Percentiles rank a stretch among this genome's conserved stretches.
Evolutionary conservation across 2,113 vertebrate species (phyloP).

Genomic region (Gnathonemus echidnorhynchus): DNA sequence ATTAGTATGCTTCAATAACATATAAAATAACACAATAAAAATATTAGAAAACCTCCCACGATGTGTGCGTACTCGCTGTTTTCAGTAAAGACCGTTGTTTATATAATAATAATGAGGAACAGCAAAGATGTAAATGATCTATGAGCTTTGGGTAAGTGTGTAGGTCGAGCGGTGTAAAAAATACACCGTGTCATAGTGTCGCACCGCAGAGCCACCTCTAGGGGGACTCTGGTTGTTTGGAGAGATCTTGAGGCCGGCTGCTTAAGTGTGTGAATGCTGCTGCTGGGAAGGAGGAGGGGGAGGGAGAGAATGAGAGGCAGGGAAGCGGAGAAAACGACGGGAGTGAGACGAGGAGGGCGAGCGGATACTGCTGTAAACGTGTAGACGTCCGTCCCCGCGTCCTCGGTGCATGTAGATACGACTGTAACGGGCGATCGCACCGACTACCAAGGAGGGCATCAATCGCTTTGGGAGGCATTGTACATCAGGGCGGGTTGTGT

Average conservation of each 20-base stretch:
- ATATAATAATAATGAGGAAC: neutral
- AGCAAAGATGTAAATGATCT: neutral
- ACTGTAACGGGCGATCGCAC: neutral
- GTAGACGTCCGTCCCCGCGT: slow-evolving; percentile 26
- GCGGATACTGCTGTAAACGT: slow-evolving; percentile 7
- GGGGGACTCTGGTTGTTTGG: slow-evolving; percentile 50
- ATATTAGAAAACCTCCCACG: neutral
- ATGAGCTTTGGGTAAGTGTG: neutral
- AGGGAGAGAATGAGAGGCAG: slow-evolving; percentile 44
- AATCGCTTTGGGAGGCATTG: neutral
- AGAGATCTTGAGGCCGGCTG: slow-evolving; percentile 28
- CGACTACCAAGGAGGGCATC: slow-evolving; percentile 14
- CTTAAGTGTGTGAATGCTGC: slow-evolving; percentile 35
- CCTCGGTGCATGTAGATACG: slow-evolving; percentile 24
- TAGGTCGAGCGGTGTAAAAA: neutral
- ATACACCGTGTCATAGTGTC: neutral
- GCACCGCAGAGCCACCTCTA: slow-evolving; percentile 39
- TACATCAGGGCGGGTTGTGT: slow-evolving; percentile 26
- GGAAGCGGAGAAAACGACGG: slow-evolving; percentile 41
- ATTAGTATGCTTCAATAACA: neutral
- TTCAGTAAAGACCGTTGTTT: neutral
- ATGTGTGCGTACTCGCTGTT: neutral
- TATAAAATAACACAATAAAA: neutral
- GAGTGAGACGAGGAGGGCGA: slow-evolving; percentile 27
- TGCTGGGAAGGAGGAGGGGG: slow-evolving; percentile 37